Evolutionary conservation across 2,888 invertebrate genomes (phyloP).

Genomic region (Tipula unca): DNA sequence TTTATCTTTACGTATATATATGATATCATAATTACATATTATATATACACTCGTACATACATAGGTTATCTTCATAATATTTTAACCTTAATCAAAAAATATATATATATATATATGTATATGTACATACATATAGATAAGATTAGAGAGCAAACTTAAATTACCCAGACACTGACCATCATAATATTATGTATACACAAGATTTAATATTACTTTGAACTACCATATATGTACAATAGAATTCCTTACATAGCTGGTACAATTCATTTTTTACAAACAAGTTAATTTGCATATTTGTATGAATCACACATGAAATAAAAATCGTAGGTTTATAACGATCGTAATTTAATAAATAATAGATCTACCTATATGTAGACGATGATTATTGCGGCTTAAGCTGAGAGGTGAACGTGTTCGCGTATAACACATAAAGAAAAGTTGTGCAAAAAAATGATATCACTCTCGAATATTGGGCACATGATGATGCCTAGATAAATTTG

Average conservation of each 20-base stretch:
- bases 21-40: not conserved
- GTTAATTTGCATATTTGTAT: not conserved
- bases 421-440: not conserved
- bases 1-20: not conserved
- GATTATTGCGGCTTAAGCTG: not conserved
- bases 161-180: not conserved
- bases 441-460: not conserved
- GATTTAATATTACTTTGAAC: not conserved
- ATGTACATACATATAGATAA: not conserved
- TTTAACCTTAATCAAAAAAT: no score
- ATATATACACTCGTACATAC: not conserved
- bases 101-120: no score
- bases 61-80: not conserved
- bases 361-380: not conserved
- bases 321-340: not conserved
- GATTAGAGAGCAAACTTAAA: not conserved
- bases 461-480: not conserved
- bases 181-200: not conserved
- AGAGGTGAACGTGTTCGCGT: not conserved
- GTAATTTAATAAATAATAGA: not conserved
- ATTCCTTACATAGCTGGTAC: not conserved
- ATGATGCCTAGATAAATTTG: not conserved
- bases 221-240: not conserved
- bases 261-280: not conserved
- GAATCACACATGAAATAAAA: not conserved